Evolutionary conservation across 2,113 vertebrate genomes (phyloP).

Genomic region (Beaufortia kweichowensis): DNA sequence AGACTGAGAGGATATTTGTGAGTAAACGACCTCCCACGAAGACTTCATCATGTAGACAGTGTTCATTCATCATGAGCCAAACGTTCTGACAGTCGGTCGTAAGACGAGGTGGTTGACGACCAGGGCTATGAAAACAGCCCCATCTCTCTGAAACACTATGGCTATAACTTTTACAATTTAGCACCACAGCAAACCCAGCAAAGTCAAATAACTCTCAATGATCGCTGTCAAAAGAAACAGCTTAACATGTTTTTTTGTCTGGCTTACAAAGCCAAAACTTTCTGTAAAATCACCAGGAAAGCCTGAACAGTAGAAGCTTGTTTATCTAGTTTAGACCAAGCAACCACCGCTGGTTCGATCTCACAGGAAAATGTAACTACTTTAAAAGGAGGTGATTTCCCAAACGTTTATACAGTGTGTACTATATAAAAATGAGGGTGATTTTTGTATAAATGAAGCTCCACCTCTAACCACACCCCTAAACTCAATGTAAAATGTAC

Average conservation of each 20-base stretch:
- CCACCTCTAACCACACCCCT: no score
- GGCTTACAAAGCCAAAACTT: no score
- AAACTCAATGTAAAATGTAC: no score
- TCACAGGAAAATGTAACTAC: no score
- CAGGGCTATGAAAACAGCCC: conserved; percentile 49
- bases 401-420: no score
- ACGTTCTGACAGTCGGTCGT: conserved; percentile 53
- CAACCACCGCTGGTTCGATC: no score
- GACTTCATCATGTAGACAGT: conserved; percentile 56
- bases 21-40: conserved; percentile 51
- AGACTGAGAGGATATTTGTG: conserved; percentile 53
- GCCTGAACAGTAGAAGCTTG: no score
- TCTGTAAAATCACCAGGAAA: no score
- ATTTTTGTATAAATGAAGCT: no score
- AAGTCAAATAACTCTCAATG: not conserved
- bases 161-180: conserved; percentile 50
- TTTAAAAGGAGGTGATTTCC: no score
- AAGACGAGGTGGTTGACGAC: conserved; percentile 50
- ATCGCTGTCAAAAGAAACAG: not conserved
- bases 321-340: no score
- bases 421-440: no score
- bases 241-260: not conserved
- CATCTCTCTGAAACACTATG: conserved; percentile 49
- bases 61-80: conserved; percentile 57
- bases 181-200: conserved; percentile 20